Evolutionary conservation across 2,888 invertebrate genomes (phyloP).

Genomic region (Eurytoma adleriae): DNA sequence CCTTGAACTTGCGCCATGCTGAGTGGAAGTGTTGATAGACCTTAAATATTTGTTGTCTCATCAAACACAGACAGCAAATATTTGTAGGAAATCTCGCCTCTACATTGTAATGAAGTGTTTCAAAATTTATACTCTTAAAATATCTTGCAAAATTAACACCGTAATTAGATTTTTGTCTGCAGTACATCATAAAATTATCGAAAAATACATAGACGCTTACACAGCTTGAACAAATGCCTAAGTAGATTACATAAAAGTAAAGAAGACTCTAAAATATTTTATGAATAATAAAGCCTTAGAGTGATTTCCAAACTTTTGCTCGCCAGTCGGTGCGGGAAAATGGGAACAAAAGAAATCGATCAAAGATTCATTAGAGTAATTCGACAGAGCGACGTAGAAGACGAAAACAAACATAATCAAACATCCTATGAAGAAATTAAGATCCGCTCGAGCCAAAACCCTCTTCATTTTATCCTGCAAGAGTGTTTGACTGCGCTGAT

Average conservation of each 20-base stretch:
- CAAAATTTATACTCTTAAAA: neutral
- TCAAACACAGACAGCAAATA: conserved; percentile 42
- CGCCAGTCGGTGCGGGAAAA: neutral
- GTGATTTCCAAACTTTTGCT: too few relatives aligned
- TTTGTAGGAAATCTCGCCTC: conserved; percentile 31
- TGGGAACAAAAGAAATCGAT: neutral
- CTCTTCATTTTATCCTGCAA: conserved; percentile 23
- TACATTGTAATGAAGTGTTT: conserved; percentile 9
- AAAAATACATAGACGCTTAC: neutral
- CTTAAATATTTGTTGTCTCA: conserved; percentile 40
- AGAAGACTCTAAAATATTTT: neutral
- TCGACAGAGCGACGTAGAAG: neutral
- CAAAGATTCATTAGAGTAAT: conserved; percentile 6
- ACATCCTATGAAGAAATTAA: conserved; percentile 37
- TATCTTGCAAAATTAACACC: neutral
- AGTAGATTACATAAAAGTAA: neutral
- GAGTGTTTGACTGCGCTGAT: conserved; percentile 51
- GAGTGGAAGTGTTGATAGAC: conserved; percentile 10
- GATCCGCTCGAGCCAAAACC: conserved; percentile 25
- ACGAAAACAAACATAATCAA: conserved; percentile 29
- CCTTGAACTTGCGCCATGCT: neutral
- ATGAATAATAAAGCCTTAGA: too few relatives aligned
- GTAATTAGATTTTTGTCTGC: neutral
- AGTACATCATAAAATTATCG: too few relatives aligned
- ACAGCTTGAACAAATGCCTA: neutral